Conservation (phyloP, 2,113 vertebrate species). For the Balaeniceps rex region DNA sequence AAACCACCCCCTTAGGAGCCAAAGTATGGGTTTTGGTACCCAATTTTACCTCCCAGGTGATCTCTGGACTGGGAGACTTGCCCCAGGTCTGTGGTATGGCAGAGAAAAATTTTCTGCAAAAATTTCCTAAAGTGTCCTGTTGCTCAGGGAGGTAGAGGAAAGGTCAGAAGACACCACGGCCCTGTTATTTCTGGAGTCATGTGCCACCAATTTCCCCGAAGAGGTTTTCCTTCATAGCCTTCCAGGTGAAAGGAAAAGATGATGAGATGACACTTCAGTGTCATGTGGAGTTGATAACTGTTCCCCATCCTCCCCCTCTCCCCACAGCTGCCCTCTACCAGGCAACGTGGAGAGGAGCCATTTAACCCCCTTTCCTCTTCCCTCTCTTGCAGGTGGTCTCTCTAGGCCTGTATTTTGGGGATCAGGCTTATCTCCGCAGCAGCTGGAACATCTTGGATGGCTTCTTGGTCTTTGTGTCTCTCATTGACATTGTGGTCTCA, state of each 20-base stretch:
- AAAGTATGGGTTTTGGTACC: not conserved
- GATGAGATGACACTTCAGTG: not conserved
- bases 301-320: not conserved
- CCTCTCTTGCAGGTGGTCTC: conserved; percentile 86
- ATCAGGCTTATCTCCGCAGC: conserved; percentile 93
- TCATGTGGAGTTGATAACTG: not conserved
- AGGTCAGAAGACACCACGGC: not conserved
- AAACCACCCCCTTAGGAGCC: not conserved
- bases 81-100: not conserved
- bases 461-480: conserved; percentile 96
- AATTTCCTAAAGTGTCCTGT: not conserved
- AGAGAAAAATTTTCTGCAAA: not conserved
- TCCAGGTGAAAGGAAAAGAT: not conserved
- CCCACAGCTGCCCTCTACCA: not conserved
- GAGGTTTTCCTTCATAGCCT: not conserved
- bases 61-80: not conserved
- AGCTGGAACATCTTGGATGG: conserved; percentile 98
- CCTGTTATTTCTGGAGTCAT: not conserved
- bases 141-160: not conserved
- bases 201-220: not conserved
- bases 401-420: conserved; percentile 91
- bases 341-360: not conserved
- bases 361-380: not conserved
- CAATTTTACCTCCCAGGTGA: not conserved
- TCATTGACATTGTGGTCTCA: conserved; percentile 96